phyloP scores from a whole-genome alignment of 2,888 invertebrate species.

The Drosophila niveifrons region DNA sequence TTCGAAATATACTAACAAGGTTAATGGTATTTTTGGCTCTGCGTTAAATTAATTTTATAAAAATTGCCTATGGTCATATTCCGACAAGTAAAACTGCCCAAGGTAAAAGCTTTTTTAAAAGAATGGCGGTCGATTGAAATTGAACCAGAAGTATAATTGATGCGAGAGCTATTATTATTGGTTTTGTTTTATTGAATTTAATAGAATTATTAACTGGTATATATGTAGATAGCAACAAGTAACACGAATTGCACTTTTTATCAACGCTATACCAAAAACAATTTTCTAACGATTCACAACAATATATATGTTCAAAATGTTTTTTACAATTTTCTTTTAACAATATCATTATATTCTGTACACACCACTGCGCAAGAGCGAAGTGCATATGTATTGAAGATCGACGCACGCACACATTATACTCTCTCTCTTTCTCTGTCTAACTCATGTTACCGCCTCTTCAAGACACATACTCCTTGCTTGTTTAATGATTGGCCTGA shows the following conservation, averaged over 20 bases:
- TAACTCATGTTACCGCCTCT: background rate
- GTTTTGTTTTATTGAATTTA: conserved; percentile 62
- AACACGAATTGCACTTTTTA: conserved; percentile 65
- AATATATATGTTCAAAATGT: conserved; percentile 59
- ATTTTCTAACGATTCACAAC: conserved; percentile 78
- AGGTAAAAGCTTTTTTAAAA: too few relatives aligned
- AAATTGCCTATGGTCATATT: too few relatives aligned
- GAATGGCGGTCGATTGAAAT: too few relatives aligned
- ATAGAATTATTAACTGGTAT: conserved; percentile 76
- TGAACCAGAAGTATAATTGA: background rate
- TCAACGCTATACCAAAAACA: conserved; percentile 69
- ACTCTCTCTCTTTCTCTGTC: conserved; percentile 4
- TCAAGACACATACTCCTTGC: conserved; percentile 36
- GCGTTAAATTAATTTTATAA: too few relatives aligned
- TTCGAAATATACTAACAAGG: too few relatives aligned
- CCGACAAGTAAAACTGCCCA: too few relatives aligned
- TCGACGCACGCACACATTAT: conserved; percentile 26
- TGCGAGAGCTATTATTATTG: conserved; percentile 17
- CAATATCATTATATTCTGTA: conserved; percentile 54
- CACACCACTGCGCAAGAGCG: conserved; percentile 45
- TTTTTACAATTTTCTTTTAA: conserved; percentile 51
- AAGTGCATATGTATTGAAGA: conserved; percentile 37
- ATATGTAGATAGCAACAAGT: conserved; percentile 79
- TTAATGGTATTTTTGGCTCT: too few relatives aligned
- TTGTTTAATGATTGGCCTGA: conserved; percentile 51